Conservation (phyloP, 2,113 vertebrate species). For the Daboia siamensis region DNA sequence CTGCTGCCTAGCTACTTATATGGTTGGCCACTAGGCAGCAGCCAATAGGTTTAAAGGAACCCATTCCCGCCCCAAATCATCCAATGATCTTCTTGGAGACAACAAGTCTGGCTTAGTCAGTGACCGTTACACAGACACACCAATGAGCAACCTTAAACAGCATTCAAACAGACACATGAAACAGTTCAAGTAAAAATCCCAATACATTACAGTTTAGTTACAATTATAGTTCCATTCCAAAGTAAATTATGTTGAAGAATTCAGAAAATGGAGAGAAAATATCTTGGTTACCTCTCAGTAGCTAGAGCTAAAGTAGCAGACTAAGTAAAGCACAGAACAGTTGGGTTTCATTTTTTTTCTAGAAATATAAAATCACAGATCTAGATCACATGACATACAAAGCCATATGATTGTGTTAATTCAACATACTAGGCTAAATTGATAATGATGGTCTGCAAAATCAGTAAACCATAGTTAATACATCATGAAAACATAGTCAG, state of each 20-base stretch:
- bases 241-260: not conserved
- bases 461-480: not conserved
- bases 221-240: not conserved
- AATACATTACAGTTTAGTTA: too few relatives aligned
- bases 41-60: too few relatives aligned
- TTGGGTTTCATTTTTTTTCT: not conserved
- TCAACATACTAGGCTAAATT: not conserved
- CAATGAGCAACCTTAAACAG: too few relatives aligned
- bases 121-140: too few relatives aligned
- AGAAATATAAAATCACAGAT: not conserved
- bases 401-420: not conserved
- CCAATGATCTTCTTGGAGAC: too few relatives aligned
- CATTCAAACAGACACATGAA: too few relatives aligned
- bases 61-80: too few relatives aligned
- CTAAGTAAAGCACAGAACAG: not conserved
- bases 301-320: not conserved
- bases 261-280: not conserved
- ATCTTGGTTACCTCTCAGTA: not conserved
- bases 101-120: too few relatives aligned
- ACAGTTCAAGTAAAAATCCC: too few relatives aligned
- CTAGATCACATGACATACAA: not conserved
- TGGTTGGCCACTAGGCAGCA: too few relatives aligned
- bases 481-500: not conserved
- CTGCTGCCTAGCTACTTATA: too few relatives aligned
- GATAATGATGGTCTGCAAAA: not conserved